A percentile compares a stretch with the other conserved stretches of the same genome.
These are phyloP conservation scores for Lepidochitona cinerea DNA, from an alignment of 2,888 invertebrate genomes.

Conservation along the genomic window DNA sequence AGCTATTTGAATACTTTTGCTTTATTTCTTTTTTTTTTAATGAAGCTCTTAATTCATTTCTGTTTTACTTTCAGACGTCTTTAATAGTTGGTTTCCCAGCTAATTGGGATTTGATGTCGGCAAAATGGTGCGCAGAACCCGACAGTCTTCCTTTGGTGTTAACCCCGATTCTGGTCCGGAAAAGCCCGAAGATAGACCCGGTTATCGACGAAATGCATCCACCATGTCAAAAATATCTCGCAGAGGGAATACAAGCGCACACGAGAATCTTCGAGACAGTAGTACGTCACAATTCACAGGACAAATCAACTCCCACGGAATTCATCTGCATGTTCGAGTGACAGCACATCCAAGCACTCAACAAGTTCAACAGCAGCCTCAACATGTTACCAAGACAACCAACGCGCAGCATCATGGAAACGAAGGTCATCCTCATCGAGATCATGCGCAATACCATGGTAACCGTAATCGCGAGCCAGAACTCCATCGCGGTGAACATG, in stretches of 20 bases:
- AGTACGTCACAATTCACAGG: neutral
- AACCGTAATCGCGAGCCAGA: neutral
- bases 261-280: neutral
- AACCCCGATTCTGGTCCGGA: neutral
- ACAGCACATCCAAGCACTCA: neutral
- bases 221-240: neutral
- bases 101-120: no score
- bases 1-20: no score
- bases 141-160: neutral
- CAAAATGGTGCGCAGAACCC: neutral
- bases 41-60: no score
- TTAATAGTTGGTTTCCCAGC: no score
- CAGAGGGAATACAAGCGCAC: neutral
- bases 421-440: no score
- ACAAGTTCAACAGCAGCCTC: neutral
- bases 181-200: neutral
- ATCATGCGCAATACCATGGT: neutral
- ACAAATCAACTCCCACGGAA: neutral
- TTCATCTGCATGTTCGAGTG: neutral
- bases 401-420: neutral
- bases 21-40: no score
- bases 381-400: neutral
- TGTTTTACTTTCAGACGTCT: no score
- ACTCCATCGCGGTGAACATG: no score
- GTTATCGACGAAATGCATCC: neutral